Percentiles rank a stretch among this genome's conserved stretches.
These are phyloP conservation scores for Ephestia elutella DNA, from an alignment of 1,140 invertebrate species.

Conservation along the genomic window DNA sequence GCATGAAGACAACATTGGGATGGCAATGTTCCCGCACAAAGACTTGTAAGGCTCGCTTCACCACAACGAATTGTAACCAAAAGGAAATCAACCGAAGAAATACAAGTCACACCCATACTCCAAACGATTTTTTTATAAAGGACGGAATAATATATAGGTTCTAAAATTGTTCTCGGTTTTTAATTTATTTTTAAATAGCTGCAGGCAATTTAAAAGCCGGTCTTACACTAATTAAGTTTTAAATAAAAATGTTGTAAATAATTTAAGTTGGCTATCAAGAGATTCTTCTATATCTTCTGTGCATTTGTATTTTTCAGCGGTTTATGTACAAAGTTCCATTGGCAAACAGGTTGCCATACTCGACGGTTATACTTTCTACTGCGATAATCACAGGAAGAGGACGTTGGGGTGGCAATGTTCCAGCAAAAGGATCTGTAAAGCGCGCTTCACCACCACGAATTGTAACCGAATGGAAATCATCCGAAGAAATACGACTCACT, in stretches of 20 bases:
- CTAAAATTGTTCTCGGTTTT: neutral
- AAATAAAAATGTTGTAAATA: too few species aligned
- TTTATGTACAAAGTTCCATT: neutral
- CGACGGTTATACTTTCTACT: constrained; percentile 34
- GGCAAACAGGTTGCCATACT: constrained; percentile 26
- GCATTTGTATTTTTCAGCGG: too few species aligned
- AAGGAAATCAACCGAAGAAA: neutral
- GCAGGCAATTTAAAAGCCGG: too few species aligned
- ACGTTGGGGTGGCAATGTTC: constrained; percentile 6
- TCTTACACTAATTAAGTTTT: too few species aligned
- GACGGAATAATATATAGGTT: constrained; percentile 23
- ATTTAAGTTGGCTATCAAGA: too few species aligned
- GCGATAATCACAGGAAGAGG: neutral
- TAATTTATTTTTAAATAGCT: neutral
- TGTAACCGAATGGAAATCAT: neutral
- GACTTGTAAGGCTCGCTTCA: constrained; percentile 16
- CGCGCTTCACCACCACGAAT: neutral
- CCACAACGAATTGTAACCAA: neutral
- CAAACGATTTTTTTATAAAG: constrained; percentile 13
- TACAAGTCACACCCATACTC: constrained; percentile 11
- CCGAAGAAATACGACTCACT: neutral
- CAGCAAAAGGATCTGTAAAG: neutral
- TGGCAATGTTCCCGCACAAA: constrained; percentile 18
- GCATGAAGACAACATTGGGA: neutral
- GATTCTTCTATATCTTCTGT: too few species aligned